Conservation (phyloP, 2,113 vertebrate species). For the Carlito syrichta region DNA sequence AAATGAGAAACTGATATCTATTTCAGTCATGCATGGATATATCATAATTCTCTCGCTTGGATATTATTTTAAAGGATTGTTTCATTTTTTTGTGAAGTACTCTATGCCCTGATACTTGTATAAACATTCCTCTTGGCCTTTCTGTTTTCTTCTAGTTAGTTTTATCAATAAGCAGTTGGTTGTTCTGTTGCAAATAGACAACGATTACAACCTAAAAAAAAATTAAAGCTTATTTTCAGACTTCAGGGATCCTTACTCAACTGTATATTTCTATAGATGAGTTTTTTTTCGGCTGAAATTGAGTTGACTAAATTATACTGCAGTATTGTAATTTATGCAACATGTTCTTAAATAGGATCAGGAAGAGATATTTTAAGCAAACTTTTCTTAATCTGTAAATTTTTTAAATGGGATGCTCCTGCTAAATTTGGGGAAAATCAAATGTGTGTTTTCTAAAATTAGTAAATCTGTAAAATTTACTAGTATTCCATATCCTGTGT, state of each 20-base stretch:
- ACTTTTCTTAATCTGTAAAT: slow-evolving; percentile 1
- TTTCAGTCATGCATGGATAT: background rate
- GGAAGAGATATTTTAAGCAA: slow-evolving; percentile 40
- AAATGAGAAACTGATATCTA: background rate
- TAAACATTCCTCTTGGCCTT: slow-evolving; percentile 47
- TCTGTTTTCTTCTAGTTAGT: background rate
- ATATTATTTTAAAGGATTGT: background rate
- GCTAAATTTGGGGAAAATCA: slow-evolving; percentile 34
- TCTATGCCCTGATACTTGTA: background rate
- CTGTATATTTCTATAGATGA: slow-evolving; percentile 25
- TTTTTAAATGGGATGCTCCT: slow-evolving; percentile 20
- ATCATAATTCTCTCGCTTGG: background rate
- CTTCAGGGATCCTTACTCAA: slow-evolving; percentile 8
- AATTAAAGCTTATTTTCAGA: slow-evolving; percentile 8
- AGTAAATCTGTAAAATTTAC: slow-evolving; percentile 62
- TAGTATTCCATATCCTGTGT: slow-evolving; percentile 65
- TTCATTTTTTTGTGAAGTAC: slow-evolving; percentile 18
- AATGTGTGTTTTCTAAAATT: slow-evolving; percentile 48
- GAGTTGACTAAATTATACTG: slow-evolving; percentile 50
- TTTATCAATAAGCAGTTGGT: background rate
- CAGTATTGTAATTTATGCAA: slow-evolving; percentile 11
- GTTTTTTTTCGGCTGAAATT: slow-evolving; percentile 39
- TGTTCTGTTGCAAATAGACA: slow-evolving; percentile 18
- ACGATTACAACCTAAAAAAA: background rate
- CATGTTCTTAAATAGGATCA: background rate